A percentile compares a stretch with the other conserved stretches of the same genome.
Evolutionary conservation across 2,888 invertebrate species (phyloP).

Genomic region (Nephrotoma appendiculata): DNA sequence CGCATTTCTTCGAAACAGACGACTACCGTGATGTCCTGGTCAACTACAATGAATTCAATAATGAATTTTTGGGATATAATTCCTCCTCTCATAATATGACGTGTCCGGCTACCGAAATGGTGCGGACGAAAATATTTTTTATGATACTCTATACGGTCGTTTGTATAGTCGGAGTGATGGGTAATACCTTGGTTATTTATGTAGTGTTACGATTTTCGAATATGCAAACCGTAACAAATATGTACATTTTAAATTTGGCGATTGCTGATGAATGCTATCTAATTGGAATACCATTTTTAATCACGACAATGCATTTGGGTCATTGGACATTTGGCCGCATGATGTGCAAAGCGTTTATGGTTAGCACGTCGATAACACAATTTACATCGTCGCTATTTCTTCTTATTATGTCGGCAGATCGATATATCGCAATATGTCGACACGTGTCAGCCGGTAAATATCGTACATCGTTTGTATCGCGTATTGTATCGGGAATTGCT

Average conservation of each 20-base stretch:
- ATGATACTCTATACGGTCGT: constrained; percentile 63
- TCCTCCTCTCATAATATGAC: constrained; percentile 25
- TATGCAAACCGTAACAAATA: constrained; percentile 82
- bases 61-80: background rate
- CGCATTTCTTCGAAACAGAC: background rate
- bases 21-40: background rate
- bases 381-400: constrained; percentile 75
- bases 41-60: background rate
- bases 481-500: constrained; percentile 58
- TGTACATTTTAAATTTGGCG: constrained; percentile 75
- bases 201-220: constrained; percentile 71
- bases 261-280: constrained; percentile 78
- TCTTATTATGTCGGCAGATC: constrained; percentile 76
- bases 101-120: constrained; percentile 36
- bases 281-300: constrained; percentile 72
- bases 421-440: constrained; percentile 74
- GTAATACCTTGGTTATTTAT: constrained; percentile 74
- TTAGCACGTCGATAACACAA: constrained; percentile 72
- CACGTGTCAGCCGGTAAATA: constrained; percentile 67
- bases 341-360: constrained; percentile 76
- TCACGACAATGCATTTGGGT: constrained; percentile 58
- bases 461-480: constrained; percentile 66
- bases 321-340: constrained; percentile 69
- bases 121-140: constrained; percentile 35
- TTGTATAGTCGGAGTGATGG: constrained; percentile 66